Percentiles rank a stretch among this genome's conserved stretches.
phyloP scores from a whole-genome alignment of 2,888 invertebrate genomes.

The Platycheirus rosarum region DNA sequence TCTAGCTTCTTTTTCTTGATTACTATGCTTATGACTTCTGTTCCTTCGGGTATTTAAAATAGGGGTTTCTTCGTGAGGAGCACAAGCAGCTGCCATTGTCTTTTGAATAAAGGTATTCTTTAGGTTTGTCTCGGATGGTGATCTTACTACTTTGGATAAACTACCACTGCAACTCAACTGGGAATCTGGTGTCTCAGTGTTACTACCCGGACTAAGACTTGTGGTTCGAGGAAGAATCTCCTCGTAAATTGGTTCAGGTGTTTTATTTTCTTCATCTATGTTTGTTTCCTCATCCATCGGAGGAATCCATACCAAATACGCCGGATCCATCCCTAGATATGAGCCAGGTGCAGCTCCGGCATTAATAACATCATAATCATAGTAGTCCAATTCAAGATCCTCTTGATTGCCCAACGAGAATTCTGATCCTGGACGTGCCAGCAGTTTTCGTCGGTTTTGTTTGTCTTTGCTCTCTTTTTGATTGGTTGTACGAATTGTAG shows the following conservation, averaged over 20 bases:
- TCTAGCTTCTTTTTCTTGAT: slow-evolving; percentile 18
- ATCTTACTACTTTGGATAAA: slow-evolving; percentile 79
- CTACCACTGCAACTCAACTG: slow-evolving; percentile 81
- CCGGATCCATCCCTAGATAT: slow-evolving; percentile 94
- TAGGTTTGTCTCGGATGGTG: slow-evolving; percentile 78
- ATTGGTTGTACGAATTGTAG: slow-evolving; percentile 86
- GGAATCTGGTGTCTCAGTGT: slow-evolving; percentile 86
- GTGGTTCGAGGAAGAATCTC: slow-evolving; percentile 83
- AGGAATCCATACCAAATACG: slow-evolving; percentile 94
- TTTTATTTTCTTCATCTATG: slow-evolving; percentile 85
- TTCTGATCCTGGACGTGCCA: slow-evolving; percentile 88
- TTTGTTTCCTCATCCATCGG: slow-evolving; percentile 89
- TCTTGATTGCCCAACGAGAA: slow-evolving; percentile 89
- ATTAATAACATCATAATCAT: slow-evolving; percentile 94
- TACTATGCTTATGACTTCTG: neutral
- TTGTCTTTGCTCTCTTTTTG: slow-evolving; percentile 91
- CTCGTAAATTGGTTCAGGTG: slow-evolving; percentile 80
- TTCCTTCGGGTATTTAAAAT: slow-evolving; percentile 31
- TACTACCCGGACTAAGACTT: slow-evolving; percentile 85
- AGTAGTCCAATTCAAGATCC: slow-evolving; percentile 93
- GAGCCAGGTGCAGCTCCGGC: slow-evolving; percentile 92
- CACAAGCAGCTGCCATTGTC: slow-evolving; percentile 77
- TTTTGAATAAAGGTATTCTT: slow-evolving; percentile 75
- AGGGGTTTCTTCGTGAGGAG: slow-evolving; percentile 73
- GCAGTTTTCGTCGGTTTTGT: slow-evolving; percentile 87